Conservation (phyloP, 2,888 invertebrate species). For the Oxytorus armatus region DNA sequence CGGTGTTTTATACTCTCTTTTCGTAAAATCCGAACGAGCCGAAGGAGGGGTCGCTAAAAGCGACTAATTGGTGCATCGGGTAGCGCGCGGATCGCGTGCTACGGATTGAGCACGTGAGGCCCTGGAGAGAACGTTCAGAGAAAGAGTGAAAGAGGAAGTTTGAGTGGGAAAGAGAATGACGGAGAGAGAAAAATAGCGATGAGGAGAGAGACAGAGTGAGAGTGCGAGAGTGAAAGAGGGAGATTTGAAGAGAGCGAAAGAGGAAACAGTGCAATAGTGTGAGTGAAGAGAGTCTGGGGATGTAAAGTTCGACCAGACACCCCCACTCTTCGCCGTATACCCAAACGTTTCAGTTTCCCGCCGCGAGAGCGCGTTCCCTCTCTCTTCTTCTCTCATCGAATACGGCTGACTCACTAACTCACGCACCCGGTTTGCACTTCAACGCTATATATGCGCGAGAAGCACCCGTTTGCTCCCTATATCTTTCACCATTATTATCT, state of each 20-base stretch:
- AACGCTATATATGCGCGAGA: neutral
- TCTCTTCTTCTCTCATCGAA: constrained; percentile 33
- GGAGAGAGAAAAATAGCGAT: constrained; percentile 1
- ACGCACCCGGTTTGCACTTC: constrained; percentile 27
- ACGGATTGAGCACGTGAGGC: constrained; percentile 60
- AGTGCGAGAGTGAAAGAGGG: constrained; percentile 14
- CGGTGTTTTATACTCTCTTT: constrained; percentile 36
- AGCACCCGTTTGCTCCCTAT: constrained; percentile 67
- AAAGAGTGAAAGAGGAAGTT: constrained; percentile 80
- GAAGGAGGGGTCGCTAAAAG: constrained; percentile 65
- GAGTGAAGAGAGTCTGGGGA: constrained; percentile 64
- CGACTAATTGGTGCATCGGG: constrained; percentile 78
- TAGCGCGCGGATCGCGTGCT: constrained; percentile 71
- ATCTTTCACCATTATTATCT: constrained; percentile 73
- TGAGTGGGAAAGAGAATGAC: neutral
- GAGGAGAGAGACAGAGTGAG: constrained; percentile 6
- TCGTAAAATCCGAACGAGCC: constrained; percentile 36
- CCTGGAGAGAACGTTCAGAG: constrained; percentile 75
- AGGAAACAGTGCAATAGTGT: constrained; percentile 4
- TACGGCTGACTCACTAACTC: constrained; percentile 67
- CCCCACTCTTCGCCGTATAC: constrained; percentile 68
- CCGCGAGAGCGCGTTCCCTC: constrained; percentile 48
- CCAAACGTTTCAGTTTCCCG: constrained; percentile 43
- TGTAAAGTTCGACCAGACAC: constrained; percentile 75
- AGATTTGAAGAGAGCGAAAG: constrained; percentile 1